Conservation (phyloP, 2,797 vertebrate species). For the Eleutherodactylus coqui region DNA sequence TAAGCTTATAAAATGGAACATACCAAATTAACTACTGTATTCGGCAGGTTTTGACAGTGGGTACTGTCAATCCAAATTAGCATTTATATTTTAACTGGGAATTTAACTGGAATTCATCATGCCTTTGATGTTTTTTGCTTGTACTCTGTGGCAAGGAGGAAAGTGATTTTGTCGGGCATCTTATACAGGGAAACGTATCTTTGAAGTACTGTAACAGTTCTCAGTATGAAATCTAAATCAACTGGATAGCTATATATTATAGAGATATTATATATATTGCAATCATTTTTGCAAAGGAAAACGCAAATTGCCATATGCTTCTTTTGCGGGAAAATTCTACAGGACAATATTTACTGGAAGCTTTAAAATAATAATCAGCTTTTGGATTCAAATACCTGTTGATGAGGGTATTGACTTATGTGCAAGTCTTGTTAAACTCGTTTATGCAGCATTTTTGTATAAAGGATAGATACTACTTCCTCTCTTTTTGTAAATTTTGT, state of each 20-base stretch:
- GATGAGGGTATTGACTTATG: too few species aligned
- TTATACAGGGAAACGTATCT: conserved; percentile 43
- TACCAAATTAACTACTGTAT: neutral
- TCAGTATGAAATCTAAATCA: conserved; percentile 48
- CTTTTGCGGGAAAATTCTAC: conserved; percentile 29
- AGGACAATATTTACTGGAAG: conserved; percentile 16
- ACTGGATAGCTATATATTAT: conserved; percentile 38
- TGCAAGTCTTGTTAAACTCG: too few species aligned
- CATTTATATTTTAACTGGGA: conserved; percentile 53
- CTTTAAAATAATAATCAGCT: conserved; percentile 31
- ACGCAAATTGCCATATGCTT: conserved; percentile 33
- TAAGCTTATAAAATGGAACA: neutral
- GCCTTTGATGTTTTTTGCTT: conserved; percentile 49
- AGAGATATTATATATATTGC: too few species aligned
- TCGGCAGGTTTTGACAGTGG: conserved; percentile 12
- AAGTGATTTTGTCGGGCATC: conserved; percentile 43
- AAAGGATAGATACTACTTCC: too few species aligned
- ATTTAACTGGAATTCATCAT: conserved; percentile 50
- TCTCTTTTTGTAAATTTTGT: too few species aligned
- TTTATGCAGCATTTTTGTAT: too few species aligned
- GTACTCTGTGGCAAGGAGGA: conserved; percentile 35
- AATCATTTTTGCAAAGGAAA: conserved; percentile 32
- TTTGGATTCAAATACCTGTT: conserved; percentile 49
- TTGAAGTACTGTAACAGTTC: conserved; percentile 52
- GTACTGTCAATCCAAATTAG: conserved; percentile 20